phyloP scores from a whole-genome alignment of 2,797 vertebrate genomes.

The Heliangelus exortis region DNA sequence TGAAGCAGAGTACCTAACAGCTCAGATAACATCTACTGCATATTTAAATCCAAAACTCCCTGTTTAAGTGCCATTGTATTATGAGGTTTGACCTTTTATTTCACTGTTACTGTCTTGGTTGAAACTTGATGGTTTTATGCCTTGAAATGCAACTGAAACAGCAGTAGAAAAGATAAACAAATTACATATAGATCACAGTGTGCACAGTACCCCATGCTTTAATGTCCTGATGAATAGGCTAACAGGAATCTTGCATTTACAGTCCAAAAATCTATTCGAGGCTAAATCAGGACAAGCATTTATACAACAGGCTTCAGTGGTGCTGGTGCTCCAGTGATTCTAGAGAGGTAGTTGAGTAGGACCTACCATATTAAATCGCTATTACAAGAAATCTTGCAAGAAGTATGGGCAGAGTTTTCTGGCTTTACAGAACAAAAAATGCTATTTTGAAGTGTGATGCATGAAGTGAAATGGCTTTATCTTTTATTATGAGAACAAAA shows the following conservation, averaged over 20 bases:
- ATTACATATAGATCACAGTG: not conserved
- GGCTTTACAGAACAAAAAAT: not conserved
- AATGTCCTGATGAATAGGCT: not conserved
- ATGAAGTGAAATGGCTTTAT: not conserved
- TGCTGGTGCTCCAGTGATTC: not conserved
- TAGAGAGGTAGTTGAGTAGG: not conserved
- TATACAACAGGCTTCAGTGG: not conserved
- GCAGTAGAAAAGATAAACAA: not conserved
- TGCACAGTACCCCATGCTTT: not conserved
- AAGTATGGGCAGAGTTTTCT: not conserved
- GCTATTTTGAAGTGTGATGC: not conserved
- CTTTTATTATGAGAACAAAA: not conserved
- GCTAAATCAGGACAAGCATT: not conserved
- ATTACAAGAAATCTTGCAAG: not conserved
- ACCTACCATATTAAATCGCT: not conserved
- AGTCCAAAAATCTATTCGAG: not conserved
- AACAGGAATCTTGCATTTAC: not conserved
- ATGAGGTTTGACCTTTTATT: constrained; percentile 15
- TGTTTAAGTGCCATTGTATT: not conserved
- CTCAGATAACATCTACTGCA: not conserved
- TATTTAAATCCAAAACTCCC: not conserved
- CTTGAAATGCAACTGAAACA: not conserved
- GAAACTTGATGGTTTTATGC: not conserved
- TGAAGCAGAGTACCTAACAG: not conserved
- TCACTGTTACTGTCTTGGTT: not conserved